Percentiles rank a stretch among this genome's conserved stretches.
Evolutionary conservation across 2,797 vertebrate species (phyloP).

Genomic region (Helostoma temminkii): DNA sequence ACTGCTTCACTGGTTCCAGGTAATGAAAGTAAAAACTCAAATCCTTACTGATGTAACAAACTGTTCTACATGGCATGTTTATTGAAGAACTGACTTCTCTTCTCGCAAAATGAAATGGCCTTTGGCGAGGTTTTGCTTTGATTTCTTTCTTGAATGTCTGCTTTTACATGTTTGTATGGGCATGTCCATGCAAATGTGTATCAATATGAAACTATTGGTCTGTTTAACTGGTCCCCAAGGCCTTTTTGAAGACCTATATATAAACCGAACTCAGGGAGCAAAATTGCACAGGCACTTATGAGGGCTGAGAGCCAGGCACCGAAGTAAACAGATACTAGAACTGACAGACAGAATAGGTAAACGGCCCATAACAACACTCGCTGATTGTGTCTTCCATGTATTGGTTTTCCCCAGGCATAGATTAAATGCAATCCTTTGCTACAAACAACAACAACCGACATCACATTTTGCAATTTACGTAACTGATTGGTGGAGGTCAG

Average conservation of each 20-base stretch:
- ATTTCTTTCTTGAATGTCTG: background rate
- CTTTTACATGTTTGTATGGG: background rate
- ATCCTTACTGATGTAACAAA: background rate
- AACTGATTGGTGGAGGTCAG: background rate
- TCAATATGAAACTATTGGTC: slow-evolving; percentile 16
- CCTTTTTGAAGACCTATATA: slow-evolving; percentile 10
- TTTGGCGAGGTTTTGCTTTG: too few species aligned
- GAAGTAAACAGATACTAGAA: slow-evolving; percentile 45
- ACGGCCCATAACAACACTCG: slow-evolving; percentile 14
- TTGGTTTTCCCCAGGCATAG: slow-evolving; percentile 23
- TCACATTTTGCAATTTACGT: slow-evolving; percentile 11
- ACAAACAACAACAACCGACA: slow-evolving; percentile 3
- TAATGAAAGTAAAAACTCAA: slow-evolving; percentile 28
- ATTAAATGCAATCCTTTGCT: slow-evolving; percentile 26
- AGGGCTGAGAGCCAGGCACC: slow-evolving; percentile 30
- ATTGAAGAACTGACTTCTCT: background rate
- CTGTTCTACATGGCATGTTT: background rate
- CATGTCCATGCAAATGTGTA: background rate
- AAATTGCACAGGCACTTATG: slow-evolving; percentile 29
- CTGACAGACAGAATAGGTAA: slow-evolving; percentile 38
- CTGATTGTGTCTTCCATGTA: slow-evolving; percentile 6
- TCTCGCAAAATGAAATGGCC: slow-evolving; percentile 4
- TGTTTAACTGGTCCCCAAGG: slow-evolving; percentile 15
- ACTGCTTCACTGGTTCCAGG: slow-evolving; percentile 17
- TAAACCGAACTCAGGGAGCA: background rate